Conservation (phyloP, 2,797 vertebrate genomes). For the Dallia pectoralis region DNA sequence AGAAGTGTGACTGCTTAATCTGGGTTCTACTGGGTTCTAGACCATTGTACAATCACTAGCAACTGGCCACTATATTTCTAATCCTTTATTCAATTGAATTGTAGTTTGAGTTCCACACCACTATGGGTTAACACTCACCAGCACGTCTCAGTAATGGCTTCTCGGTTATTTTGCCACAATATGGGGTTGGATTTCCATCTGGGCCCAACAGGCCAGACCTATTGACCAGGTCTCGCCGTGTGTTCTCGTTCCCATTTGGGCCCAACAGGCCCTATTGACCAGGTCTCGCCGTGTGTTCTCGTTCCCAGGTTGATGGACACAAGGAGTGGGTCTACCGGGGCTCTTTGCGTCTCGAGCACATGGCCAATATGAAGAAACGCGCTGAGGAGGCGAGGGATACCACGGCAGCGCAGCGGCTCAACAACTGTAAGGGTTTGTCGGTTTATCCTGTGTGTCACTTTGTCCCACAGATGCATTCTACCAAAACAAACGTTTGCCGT, state of each 20-base stretch:
- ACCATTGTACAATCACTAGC: too few species aligned
- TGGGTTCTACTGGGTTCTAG: too few species aligned
- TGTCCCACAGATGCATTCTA: neutral
- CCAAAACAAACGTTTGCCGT: neutral
- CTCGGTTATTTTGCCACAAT: too few species aligned
- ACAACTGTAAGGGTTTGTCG: too few species aligned
- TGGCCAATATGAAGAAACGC: slow-evolving; percentile 80
- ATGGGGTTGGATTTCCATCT: too few species aligned
- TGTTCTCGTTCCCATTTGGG: slow-evolving; percentile 46
- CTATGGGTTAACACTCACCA: too few species aligned
- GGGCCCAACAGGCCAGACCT: neutral
- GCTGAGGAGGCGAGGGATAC: slow-evolving; percentile 1
- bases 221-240: neutral
- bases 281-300: neutral
- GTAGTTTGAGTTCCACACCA: too few species aligned
- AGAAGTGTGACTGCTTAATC: slow-evolving; percentile 1
- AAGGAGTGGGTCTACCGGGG: slow-evolving; percentile 89
- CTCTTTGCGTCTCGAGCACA: slow-evolving; percentile 82
- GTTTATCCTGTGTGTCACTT: neutral
- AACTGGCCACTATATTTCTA: too few species aligned
- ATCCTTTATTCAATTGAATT: too few species aligned
- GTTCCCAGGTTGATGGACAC: slow-evolving; percentile 74
- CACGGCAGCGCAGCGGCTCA: neutral
- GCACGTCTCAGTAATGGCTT: too few species aligned
- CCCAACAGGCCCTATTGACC: too few species aligned